phyloP scores from a whole-genome alignment of 2,113 vertebrate genomes.

The Varanus salvator region DNA sequence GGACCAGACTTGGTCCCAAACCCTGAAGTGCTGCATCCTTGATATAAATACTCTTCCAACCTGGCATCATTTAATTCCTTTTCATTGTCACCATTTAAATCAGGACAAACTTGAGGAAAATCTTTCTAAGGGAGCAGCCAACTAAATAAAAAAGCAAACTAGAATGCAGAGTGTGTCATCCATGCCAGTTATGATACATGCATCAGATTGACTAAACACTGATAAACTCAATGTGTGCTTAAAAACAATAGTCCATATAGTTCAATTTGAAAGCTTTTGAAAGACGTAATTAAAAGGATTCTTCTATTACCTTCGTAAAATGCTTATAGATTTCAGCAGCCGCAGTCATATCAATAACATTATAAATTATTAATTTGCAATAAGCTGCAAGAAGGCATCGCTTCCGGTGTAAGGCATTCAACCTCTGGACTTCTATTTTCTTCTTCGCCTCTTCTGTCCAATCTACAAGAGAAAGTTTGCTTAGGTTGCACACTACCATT shows the following conservation, averaged over 20 bases:
- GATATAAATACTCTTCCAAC: neutral
- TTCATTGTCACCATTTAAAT: neutral
- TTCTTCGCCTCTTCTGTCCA: slow-evolving; percentile 60
- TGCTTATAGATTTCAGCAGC: slow-evolving; percentile 87
- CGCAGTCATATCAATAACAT: slow-evolving; percentile 87
- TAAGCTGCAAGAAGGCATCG: slow-evolving; percentile 86
- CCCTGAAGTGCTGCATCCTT: too few relatives aligned
- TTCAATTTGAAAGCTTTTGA: neutral
- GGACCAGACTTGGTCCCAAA: too few relatives aligned
- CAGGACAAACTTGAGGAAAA: neutral
- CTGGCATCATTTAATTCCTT: neutral
- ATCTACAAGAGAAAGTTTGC: slow-evolving; percentile 58
- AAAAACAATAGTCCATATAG: slow-evolving; percentile 4
- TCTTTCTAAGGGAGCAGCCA: neutral
- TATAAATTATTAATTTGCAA: slow-evolving; percentile 87
- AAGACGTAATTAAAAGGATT: slow-evolving; percentile 24
- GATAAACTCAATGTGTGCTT: neutral
- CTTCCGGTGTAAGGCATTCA: slow-evolving; percentile 81
- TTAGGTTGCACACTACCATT: slow-evolving; percentile 41
- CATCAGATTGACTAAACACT: neutral
- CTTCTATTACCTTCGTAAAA: slow-evolving; percentile 86
- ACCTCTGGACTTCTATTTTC: slow-evolving; percentile 68
- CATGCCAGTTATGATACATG: neutral
- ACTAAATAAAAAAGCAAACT: neutral
- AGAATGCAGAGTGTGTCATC: neutral